Percentiles rank a stretch among this genome's conserved stretches.
These are phyloP conservation scores for Corythornis cristatus DNA, from an alignment of 2,113 vertebrate genomes.

Conservation along the genomic window DNA sequence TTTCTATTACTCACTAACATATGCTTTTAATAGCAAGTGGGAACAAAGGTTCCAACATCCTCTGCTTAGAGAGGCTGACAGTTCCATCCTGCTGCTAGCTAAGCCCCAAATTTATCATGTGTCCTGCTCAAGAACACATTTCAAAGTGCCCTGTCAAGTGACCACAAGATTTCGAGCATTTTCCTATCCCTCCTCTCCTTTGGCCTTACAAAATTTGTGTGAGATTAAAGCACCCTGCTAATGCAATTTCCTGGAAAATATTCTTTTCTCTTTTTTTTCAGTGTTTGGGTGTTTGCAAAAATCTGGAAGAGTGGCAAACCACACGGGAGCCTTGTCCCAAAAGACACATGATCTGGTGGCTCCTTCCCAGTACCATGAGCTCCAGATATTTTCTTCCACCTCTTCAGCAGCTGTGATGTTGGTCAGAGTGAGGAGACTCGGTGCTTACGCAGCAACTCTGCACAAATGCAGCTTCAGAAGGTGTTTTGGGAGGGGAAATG, in stretches of 20 bases:
- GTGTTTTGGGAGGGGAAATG: not conserved
- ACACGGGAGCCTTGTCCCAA: not conserved
- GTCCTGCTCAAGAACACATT: not conserved
- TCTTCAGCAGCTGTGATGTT: constrained; percentile 1
- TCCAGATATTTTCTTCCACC: not conserved
- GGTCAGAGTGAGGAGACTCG: not conserved
- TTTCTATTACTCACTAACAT: not conserved
- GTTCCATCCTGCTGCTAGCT: not conserved
- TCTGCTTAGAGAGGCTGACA: not conserved
- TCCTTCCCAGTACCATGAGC: not conserved
- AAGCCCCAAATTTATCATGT: not conserved
- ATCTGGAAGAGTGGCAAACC: not conserved
- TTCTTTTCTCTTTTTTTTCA: not conserved
- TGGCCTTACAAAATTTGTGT: not conserved
- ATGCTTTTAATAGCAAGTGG: constrained; percentile 50
- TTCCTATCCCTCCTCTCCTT: not conserved
- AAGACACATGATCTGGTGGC: not conserved
- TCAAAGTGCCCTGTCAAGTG: not conserved
- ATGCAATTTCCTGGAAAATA: constrained; percentile 1
- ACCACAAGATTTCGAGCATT: not conserved
- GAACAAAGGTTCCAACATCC: not conserved
- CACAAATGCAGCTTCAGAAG: not conserved
- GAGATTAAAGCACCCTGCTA: not conserved
- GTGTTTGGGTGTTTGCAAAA: not conserved
- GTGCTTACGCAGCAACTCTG: not conserved